Percentiles rank a stretch among this genome's conserved stretches.
These are phyloP conservation scores for Alviniconcha marisindica DNA, from an alignment of 1,140 invertebrate species.

Conservation along the genomic window DNA sequence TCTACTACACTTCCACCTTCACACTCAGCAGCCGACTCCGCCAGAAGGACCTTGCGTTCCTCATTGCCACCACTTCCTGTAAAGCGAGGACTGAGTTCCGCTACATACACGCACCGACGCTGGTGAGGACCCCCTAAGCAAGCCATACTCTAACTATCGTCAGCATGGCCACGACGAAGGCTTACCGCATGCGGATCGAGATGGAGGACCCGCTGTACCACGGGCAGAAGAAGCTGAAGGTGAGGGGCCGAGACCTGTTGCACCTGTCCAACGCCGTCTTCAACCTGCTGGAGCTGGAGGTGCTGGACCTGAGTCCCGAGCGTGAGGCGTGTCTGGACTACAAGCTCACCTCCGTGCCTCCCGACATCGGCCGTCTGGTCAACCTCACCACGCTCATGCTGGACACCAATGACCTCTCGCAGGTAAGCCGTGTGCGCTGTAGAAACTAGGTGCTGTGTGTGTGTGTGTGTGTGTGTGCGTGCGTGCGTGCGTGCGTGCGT, in stretches of 20 bases:
- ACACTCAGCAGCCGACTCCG: too few species aligned
- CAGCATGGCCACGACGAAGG: conserved; percentile 39
- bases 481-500: background rate
- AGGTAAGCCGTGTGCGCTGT: conserved; percentile 2
- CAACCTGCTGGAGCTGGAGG: conserved; percentile 71
- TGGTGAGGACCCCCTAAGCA: too few species aligned
- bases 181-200: conserved; percentile 67
- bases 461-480: conserved; percentile 15
- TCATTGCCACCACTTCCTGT: too few species aligned
- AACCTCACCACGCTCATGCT: conserved; percentile 72
- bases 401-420: conserved; percentile 74
- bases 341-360: conserved; percentile 67
- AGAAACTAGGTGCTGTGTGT: background rate
- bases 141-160: too few species aligned
- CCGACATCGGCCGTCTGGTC: conserved; percentile 67
- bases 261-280: conserved; percentile 69
- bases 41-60: too few species aligned
- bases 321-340: conserved; percentile 73
- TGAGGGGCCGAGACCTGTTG: conserved; percentile 58
- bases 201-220: conserved; percentile 69
- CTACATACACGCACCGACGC: too few species aligned
- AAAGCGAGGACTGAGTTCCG: too few species aligned
- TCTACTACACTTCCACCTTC: too few species aligned
- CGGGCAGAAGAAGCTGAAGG: conserved; percentile 73
- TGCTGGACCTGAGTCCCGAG: conserved; percentile 75